These are phyloP conservation scores for Diadophis punctatus DNA, from an alignment of 2,113 vertebrate species.

Conservation along the genomic window DNA sequence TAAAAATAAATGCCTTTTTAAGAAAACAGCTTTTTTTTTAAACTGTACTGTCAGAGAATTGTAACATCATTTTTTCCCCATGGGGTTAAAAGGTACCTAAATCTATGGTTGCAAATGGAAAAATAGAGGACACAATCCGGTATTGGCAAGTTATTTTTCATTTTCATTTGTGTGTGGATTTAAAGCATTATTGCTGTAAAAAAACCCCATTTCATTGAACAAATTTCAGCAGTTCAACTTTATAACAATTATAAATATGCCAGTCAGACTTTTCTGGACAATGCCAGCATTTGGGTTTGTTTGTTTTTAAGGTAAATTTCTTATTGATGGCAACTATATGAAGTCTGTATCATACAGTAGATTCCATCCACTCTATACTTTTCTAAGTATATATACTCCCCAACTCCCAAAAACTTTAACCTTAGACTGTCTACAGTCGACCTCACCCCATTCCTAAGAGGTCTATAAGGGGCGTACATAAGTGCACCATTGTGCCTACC, in stretches of 20 bases:
- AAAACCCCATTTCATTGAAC: conserved; percentile 57
- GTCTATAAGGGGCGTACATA: too few species aligned
- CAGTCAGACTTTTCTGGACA: conserved; percentile 79
- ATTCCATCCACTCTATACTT: conserved; percentile 80
- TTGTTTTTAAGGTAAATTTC: conserved; percentile 81
- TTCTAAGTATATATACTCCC: too few species aligned
- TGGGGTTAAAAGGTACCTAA: conserved; percentile 81
- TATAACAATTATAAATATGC: conserved; percentile 78
- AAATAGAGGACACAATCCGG: conserved; percentile 74
- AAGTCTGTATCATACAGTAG: conserved; percentile 80
- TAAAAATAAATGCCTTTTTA: neutral
- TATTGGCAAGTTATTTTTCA: conserved; percentile 74
- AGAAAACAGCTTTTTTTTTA: too few species aligned
- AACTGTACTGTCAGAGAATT: neutral
- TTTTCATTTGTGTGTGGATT: conserved; percentile 78
- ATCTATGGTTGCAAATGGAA: conserved; percentile 75
- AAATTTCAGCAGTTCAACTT: conserved; percentile 74
- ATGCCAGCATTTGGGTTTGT: conserved; percentile 83
- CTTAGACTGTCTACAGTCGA: too few species aligned
- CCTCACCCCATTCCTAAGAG: too few species aligned
- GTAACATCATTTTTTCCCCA: conserved; percentile 49
- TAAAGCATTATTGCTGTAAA: conserved; percentile 66
- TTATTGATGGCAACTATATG: conserved; percentile 78
- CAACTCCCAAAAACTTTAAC: too few species aligned
- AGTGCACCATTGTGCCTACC: too few species aligned